These are phyloP conservation scores for Heliconius himera DNA, from an alignment of 1,140 invertebrate genomes.

Conservation along the genomic window DNA sequence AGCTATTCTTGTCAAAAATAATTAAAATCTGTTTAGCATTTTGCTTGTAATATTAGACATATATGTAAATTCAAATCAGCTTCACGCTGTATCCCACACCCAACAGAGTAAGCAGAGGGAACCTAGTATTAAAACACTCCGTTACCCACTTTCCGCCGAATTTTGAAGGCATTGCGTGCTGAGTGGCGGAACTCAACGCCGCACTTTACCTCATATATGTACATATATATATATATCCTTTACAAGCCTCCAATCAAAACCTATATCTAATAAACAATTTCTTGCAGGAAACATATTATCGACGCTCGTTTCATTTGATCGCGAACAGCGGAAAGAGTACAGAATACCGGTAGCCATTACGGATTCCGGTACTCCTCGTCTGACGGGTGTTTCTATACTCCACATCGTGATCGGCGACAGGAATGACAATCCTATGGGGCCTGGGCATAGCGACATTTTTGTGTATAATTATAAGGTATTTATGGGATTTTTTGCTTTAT, in stretches of 20 bases:
- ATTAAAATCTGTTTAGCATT: no score
- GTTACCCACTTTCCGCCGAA: no score
- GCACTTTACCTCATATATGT: no score
- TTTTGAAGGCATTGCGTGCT: no score
- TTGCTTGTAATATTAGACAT: no score
- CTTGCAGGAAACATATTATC: slow-evolving; percentile 78
- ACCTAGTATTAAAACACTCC: no score
- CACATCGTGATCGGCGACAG: slow-evolving; percentile 94
- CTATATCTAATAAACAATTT: slow-evolving; percentile 5
- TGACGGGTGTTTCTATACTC: slow-evolving; percentile 89
- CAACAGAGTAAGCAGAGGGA: no score
- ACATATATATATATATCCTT: no score
- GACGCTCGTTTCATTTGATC: slow-evolving; percentile 90
- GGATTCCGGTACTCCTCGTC: slow-evolving; percentile 88
- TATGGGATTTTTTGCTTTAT: slow-evolving; percentile 2
- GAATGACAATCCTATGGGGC: slow-evolving; percentile 93
- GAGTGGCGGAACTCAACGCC: no score
- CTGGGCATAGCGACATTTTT: slow-evolving; percentile 92
- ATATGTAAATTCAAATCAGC: no score
- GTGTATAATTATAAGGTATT: slow-evolving; percentile 94
- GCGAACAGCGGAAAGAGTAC: slow-evolving; percentile 94
- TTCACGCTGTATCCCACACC: no score
- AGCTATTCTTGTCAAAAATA: no score
- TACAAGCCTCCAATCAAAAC: slow-evolving; percentile 1
- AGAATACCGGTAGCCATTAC: slow-evolving; percentile 93